These are phyloP conservation scores for Lacerta viridis DNA, from an alignment of 2,797 vertebrate genomes.

Conservation along the genomic window DNA sequence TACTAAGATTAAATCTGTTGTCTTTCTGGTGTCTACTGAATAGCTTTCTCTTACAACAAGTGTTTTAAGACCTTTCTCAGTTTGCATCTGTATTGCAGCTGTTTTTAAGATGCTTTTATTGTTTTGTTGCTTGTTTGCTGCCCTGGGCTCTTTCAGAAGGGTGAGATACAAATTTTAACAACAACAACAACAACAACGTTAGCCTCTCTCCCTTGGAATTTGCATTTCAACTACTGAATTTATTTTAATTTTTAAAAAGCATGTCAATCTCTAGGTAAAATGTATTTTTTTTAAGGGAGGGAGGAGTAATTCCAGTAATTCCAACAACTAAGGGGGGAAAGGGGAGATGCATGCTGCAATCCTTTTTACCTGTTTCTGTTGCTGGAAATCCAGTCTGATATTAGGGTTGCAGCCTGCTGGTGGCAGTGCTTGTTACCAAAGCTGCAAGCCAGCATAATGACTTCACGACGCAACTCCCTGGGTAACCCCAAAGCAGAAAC, in stretches of 20 bases:
- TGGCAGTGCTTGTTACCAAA: conserved; percentile 98
- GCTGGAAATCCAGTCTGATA: conserved; percentile 99
- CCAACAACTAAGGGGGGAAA: conserved; percentile 12
- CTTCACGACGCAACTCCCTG: conserved; percentile 94
- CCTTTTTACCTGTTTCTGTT: conserved; percentile 92
- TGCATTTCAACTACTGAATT: not conserved
- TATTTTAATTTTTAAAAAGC: not conserved
- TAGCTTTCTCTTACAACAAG: no score
- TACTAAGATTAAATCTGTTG: not conserved
- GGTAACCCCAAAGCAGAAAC: conserved; percentile 34
- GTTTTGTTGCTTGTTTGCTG: no score
- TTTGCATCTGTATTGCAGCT: no score
- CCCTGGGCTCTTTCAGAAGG: no score
- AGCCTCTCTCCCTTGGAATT: not conserved
- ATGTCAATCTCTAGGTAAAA: not conserved
- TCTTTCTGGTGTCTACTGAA: no score
- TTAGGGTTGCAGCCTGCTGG: conserved; percentile 92
- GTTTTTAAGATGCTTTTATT: no score
- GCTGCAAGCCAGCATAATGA: conserved; percentile 97
- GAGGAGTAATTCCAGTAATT: not conserved
- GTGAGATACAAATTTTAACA: no score
- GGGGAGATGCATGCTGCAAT: not conserved
- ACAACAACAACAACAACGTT: no score
- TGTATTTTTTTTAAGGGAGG: not conserved
- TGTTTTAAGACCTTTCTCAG: no score